Percentiles rank a stretch among this genome's conserved stretches.
These are phyloP conservation scores for Plebejus melissa DNA, from an alignment of 2,888 invertebrate species.

Conservation along the genomic window DNA sequence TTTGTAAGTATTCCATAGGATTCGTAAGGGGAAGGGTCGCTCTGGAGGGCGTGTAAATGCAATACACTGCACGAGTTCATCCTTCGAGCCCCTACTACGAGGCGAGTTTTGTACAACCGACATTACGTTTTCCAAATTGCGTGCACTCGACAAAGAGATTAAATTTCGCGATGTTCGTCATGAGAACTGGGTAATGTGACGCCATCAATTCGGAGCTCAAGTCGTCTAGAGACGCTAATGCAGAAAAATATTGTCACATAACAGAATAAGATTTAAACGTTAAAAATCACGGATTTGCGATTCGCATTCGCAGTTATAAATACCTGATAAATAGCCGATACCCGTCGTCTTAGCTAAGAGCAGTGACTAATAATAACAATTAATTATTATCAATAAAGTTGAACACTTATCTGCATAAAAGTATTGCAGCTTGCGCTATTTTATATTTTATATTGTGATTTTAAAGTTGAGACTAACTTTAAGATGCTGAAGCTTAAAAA, in stretches of 20 bases:
- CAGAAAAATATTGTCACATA: slow-evolving; percentile 56
- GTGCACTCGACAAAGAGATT: slow-evolving; percentile 10
- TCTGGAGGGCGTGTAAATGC: slow-evolving; percentile 74
- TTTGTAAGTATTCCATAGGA: slow-evolving; percentile 76
- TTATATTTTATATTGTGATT: not conserved
- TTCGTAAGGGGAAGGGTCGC: slow-evolving; percentile 77
- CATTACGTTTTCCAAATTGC: slow-evolving; percentile 10
- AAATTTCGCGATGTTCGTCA: slow-evolving; percentile 12
- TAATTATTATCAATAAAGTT: slow-evolving; percentile 40
- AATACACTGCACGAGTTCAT: slow-evolving; percentile 67
- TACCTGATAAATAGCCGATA: slow-evolving; percentile 43
- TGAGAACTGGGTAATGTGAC: slow-evolving; percentile 28
- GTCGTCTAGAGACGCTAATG: slow-evolving; percentile 51
- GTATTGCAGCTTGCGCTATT: not conserved
- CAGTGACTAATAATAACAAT: slow-evolving; percentile 40
- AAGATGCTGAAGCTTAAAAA: not conserved
- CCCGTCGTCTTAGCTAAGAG: slow-evolving; percentile 41
- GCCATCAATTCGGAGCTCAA: slow-evolving; percentile 58
- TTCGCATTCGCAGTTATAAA: slow-evolving; percentile 46
- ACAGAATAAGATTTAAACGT: slow-evolving; percentile 55
- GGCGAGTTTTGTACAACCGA: slow-evolving; percentile 31
- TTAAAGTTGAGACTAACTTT: not conserved
- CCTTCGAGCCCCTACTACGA: slow-evolving; percentile 65
- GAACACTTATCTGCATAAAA: not conserved
- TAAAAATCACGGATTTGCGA: slow-evolving; percentile 42